Percentiles rank a stretch among this genome's conserved stretches.
phyloP scores from a whole-genome alignment of 1,140 invertebrate genomes.

The Heliconius melpomene region DNA sequence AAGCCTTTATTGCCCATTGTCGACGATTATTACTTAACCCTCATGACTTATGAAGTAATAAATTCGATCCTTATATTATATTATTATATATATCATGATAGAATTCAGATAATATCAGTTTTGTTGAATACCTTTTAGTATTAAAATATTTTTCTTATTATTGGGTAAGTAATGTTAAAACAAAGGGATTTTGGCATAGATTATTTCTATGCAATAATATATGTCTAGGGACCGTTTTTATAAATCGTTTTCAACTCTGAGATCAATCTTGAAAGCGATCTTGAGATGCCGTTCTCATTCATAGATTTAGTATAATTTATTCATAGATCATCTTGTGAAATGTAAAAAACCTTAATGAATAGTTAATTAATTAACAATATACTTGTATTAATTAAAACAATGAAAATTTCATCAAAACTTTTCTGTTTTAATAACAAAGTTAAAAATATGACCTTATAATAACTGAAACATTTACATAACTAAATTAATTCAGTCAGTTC shows the following conservation, averaged over 20 bases:
- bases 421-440: neutral
- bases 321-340: too few species aligned
- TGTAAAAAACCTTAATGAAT: too few species aligned
- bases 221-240: too few species aligned
- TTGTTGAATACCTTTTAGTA: neutral
- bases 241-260: too few species aligned
- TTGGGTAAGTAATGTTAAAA: too few species aligned
- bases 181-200: too few species aligned
- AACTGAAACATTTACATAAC: neutral
- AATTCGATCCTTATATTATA: constrained; percentile 64
- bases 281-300: too few species aligned
- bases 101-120: neutral
- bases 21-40: constrained; percentile 78
- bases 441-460: neutral
- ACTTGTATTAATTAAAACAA: neutral
- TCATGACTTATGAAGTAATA: constrained; percentile 78
- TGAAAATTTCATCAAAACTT: neutral
- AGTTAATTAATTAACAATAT: too few species aligned
- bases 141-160: neutral
- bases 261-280: too few species aligned
- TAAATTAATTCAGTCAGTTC: neutral
- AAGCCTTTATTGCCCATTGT: constrained; percentile 78
- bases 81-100: constrained; percentile 32
- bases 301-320: too few species aligned
- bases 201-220: too few species aligned